Base-by-base conservation (phyloP, 2,797 vertebrate genomes). In the Trachops cirrhosus region DNA sequence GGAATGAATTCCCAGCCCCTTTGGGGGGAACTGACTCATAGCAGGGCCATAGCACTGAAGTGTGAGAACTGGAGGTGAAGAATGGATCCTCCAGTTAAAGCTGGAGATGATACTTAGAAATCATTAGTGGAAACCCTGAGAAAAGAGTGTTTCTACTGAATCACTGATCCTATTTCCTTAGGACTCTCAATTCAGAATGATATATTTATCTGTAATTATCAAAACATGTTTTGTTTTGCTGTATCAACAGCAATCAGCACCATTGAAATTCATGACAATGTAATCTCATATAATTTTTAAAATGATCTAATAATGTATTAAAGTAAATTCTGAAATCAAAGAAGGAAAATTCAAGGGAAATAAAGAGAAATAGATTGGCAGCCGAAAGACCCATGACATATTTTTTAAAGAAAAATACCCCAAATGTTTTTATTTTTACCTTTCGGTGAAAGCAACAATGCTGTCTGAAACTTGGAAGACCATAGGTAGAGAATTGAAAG, bases 401-500 rank as follows among this genome's bases (percentile, higher is more conserved):
- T 50, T 71, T 91, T 91, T 84, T 34, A 84, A 91, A 85, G 14
- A 84, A 87, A 89, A 95, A 73, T 32, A 11, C 4, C 29, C 67
- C 37, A 91, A 80, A 70, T 80, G 79, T 68, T 95, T 92, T 92
- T 16, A 67, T 90, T 83, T 89, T 87, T 93, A 57, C 26, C 74
- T 88, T 92, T 80, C 75, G 32, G 9, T 87, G 92, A 78, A 75
- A 67, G 86, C 5, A 89, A 1, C 24, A 68, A 3, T 29, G 37
- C 39, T 92, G 22, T 82, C 87, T 85, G 74, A 68, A 87, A 79
- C 79, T 93, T 88, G 46, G 90, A 34, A 96, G 96, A 73, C 34
- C 32, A 34, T 19, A 75, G 88, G 77, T 87, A 89, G 83, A 92
- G 89, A 89, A 94, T 2, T 32, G 70, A 97, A 97, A 96, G 93